Conservation (phyloP, 2,797 vertebrate species). For the Acanthopagrus latus region DNA sequence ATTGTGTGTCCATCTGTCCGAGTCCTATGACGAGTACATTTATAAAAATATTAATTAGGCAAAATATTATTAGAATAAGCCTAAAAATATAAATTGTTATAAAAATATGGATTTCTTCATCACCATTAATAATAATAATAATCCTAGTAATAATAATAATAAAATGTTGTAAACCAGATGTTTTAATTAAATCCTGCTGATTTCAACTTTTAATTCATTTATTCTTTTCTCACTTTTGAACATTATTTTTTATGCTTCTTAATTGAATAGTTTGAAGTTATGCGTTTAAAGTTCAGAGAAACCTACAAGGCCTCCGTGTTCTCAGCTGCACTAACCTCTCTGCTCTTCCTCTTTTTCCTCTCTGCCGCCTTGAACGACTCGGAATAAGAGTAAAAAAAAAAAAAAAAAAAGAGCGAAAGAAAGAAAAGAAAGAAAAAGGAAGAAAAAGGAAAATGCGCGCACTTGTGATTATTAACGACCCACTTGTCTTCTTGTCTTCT, state of each 20-base stretch:
- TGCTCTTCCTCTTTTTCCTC: not conserved
- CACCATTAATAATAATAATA: too few relatives aligned
- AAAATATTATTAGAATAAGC: not conserved
- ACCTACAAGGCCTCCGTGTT: conserved; percentile 9
- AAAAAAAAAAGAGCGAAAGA: conserved; percentile 24
- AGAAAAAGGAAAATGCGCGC: conserved; percentile 55
- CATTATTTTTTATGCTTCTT: not conserved
- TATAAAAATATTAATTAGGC: not conserved
- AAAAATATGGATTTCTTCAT: too few relatives aligned
- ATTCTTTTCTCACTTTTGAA: not conserved
- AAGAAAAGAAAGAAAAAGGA: not conserved
- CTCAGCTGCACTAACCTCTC: conserved; percentile 3
- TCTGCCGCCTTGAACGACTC: conserved; percentile 3
- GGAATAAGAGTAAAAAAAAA: not conserved
- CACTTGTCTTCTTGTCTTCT: conserved; percentile 63
- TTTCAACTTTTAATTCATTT: not conserved
- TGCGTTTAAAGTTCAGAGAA: conserved; percentile 10
- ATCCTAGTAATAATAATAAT: not conserved
- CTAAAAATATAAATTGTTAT: not conserved
- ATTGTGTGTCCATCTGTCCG: not conserved
- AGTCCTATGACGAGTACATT: not conserved
- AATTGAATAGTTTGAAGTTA: not conserved
- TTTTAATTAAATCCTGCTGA: not conserved
- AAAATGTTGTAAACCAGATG: not conserved
- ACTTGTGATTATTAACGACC: conserved; percentile 72